Evolutionary conservation across 2,888 invertebrate genomes (phyloP).

Genomic region (Mantis religiosa): DNA sequence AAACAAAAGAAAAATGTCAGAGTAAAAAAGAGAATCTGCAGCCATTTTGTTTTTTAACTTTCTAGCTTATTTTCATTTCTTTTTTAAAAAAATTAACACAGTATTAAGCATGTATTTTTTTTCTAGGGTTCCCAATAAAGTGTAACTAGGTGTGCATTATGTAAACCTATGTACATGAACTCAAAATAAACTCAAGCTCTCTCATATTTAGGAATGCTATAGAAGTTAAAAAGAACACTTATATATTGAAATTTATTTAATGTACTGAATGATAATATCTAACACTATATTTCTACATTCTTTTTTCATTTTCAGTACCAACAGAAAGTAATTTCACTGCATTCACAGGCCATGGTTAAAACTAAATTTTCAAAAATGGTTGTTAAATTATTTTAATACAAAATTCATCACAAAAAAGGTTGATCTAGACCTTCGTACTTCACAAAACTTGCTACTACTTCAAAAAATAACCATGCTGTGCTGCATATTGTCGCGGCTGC

Average conservation of each 20-base stretch:
- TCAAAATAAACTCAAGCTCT: background rate
- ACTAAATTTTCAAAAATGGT: no score
- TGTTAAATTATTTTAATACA: no score
- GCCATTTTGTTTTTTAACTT: constrained; percentile 5
- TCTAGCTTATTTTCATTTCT: constrained; percentile 2
- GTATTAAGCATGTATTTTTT: background rate
- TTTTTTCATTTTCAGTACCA: no score
- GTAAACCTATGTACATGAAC: background rate
- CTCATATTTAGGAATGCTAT: background rate
- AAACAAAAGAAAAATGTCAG: constrained; percentile 32
- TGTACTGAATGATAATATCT: no score
- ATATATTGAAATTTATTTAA: background rate
- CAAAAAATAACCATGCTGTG: no score
- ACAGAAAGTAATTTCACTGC: no score
- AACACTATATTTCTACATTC: no score
- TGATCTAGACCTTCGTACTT: no score
- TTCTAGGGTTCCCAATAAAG: constrained; percentile 10
- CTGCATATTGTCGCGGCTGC: no score
- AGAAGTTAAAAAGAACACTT: background rate
- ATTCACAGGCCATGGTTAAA: no score
- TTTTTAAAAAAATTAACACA: background rate
- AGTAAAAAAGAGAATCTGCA: constrained; percentile 24
- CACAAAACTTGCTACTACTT: no score
- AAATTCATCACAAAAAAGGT: no score
- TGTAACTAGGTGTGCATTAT: background rate